Evolutionary conservation across 2,113 vertebrate species (phyloP), one percentile per base, ranked within the genome.

Genomic region (Mustela nigripes): DNA sequence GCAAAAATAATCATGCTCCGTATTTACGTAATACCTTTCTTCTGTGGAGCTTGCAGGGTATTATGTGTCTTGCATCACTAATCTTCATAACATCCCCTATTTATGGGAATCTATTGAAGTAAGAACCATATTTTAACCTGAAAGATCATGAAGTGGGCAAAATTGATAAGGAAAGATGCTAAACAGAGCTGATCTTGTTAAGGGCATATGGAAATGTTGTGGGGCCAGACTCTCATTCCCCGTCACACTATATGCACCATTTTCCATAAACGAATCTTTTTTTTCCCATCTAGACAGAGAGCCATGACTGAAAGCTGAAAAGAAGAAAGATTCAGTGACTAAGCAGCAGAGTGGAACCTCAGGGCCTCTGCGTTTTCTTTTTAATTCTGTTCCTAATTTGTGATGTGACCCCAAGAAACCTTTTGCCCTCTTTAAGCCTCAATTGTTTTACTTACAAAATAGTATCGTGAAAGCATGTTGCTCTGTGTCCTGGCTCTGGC

Each of bases 361-460:
- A 7, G 71, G 92, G 81, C 88, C 90, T 97, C 95, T 79, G 97
- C 62, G 18, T 96, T 97, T 97, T 95, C 95, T 94, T 89, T 97
- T 93, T 82, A 96, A 96, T 97, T 90, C 95, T 94, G 85, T 79
- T 95, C 95, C 98, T 96, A 98, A 98, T 97, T 97, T 97, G 97
- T 98, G 95, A 97, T n/a, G 94, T 97, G 97, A 98, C 98, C 98
- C 95, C 76, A 74, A 93, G 89, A 97, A 97, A 97, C 91, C 95
- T 96, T 98, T 98, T 94, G 91, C 93, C 97, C 94, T 93, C 82
- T 89, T 97, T 95, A 97, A 97, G 91, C 91, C 74, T 96, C 81
- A 91, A 97, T 98, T 98, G 95, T 98, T 98, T 97, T 97, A 95
- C 97, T 98, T 93, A 98, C 95, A 97, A 97, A 98, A 97, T 97